Evolutionary conservation across 2,113 vertebrate genomes (phyloP), one percentile per base, ranked within the genome.

Genomic region (Equus przewalskii): DNA sequence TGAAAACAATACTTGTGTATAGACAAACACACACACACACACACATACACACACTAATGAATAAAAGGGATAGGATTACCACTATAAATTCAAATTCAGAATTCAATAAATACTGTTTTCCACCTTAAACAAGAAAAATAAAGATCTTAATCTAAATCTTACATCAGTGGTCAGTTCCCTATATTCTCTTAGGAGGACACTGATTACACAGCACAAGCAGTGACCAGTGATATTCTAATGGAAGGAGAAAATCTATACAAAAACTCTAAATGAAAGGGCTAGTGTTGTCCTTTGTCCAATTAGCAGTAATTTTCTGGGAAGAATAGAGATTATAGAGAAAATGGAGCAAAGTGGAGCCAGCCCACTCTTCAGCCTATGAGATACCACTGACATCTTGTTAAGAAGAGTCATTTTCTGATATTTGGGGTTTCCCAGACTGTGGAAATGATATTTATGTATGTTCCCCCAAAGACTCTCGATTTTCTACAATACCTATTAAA

Each of bases 101-200:
- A 89, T 44, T 11, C 1, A 93, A 33, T n/a, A 96, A 78, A 93
- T 89, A 56, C 1, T 65, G 7, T 33, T 91, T 92, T 86, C 1
- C 56, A 82, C 79, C 41, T 90, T 79, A 87, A 94, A 65, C 18
- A 96, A 86, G 12, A 5, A 91, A 89, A 97, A 89, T 67, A 82
- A 87, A 92, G 5, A 75, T 41, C 28, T 21, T 83, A 91, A 92
- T 75, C 4, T 79, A 92, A 94, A 89, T 92, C 11, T 73, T 79
- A 30, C 4, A 49, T 51, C 49, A 92, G 46, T 69, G 69, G 22
- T 36, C 44, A 76, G 15, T 91, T 91, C 4, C 18, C 21, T 4
- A 72, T 58, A 95, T 41, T 91, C 30, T 62, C 67, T 89, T 93
- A 92, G 24, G 30, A 92, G 28, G 54, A 89, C 33, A 70, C 18